phyloP scores from a whole-genome alignment of 2,888 invertebrate genomes.

The Salpingus planirostris region DNA sequence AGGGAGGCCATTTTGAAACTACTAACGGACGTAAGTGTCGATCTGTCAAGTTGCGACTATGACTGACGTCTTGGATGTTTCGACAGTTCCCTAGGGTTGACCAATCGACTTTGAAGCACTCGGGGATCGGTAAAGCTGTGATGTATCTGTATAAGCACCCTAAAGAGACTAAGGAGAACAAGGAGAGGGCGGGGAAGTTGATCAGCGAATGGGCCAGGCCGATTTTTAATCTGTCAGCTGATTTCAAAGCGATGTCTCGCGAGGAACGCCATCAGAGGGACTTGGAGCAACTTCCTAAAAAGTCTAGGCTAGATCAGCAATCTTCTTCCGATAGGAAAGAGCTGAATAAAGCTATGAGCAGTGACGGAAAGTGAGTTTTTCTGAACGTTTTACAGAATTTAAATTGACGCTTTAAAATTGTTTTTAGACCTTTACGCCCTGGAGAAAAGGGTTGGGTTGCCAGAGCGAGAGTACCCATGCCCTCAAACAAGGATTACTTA shows the following conservation, averaged over 20 bases:
- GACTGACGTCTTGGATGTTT: background rate
- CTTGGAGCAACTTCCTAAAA: slow-evolving; percentile 66
- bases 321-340: slow-evolving; percentile 46
- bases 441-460: slow-evolving; percentile 95
- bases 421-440: slow-evolving; percentile 62
- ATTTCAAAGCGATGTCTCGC: slow-evolving; percentile 83
- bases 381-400: background rate
- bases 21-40: slow-evolving; percentile 64
- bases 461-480: slow-evolving; percentile 88
- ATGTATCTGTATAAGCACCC: slow-evolving; percentile 99
- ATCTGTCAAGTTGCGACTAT: too few relatives aligned
- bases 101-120: slow-evolving; percentile 83
- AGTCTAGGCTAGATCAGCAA: slow-evolving; percentile 44
- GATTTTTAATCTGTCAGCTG: slow-evolving; percentile 91
- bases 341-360: slow-evolving; percentile 54
- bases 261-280: slow-evolving; percentile 93
- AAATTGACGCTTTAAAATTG: too few relatives aligned
- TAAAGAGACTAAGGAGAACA: slow-evolving; percentile 88
- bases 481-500: slow-evolving; percentile 95
- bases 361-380: slow-evolving; percentile 49
- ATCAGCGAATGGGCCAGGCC: slow-evolving; percentile 98
- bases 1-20: slow-evolving; percentile 78
- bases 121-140: slow-evolving; percentile 96
- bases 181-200: slow-evolving; percentile 79
- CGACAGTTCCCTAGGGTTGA: slow-evolving; percentile 79